Conservation (phyloP, 2,888 invertebrate genomes). For the Metallyticus violacea region DNA sequence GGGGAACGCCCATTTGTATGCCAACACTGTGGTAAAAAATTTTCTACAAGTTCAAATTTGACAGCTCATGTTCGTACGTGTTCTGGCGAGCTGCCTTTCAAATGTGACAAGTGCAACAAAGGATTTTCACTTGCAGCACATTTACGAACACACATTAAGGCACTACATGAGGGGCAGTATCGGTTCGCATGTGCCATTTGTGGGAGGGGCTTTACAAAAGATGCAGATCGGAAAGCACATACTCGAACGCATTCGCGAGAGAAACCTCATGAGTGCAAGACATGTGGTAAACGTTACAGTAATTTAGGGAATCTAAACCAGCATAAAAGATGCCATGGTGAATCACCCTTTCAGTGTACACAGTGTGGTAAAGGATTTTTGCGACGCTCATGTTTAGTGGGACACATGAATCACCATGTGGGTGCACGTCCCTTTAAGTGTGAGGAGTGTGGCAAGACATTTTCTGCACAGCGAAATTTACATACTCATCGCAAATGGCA, state of each 20-base stretch:
- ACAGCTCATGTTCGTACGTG: slow-evolving; percentile 29
- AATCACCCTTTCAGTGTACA: slow-evolving; percentile 30
- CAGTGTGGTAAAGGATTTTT: slow-evolving; percentile 33
- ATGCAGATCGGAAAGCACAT: slow-evolving; percentile 31
- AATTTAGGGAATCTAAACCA: slow-evolving; percentile 33
- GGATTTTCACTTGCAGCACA: slow-evolving; percentile 25
- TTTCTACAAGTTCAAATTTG: slow-evolving; percentile 29
- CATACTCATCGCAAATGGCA: slow-evolving; percentile 31
- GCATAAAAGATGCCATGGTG: slow-evolving; percentile 32
- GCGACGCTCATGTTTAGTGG: slow-evolving; percentile 23
- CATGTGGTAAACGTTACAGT: slow-evolving; percentile 34
- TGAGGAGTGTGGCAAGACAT: slow-evolving; percentile 30
- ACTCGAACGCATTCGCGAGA: slow-evolving; percentile 30
- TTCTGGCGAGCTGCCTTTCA: slow-evolving; percentile 24
- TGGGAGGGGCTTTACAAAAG: slow-evolving; percentile 32
- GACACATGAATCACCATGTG: slow-evolving; percentile 30
- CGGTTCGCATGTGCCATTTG: slow-evolving; percentile 29
- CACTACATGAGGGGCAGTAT: slow-evolving; percentile 26
- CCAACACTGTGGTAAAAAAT: slow-evolving; percentile 32
- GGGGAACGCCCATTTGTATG: slow-evolving; percentile 33
- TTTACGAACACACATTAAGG: slow-evolving; percentile 22
- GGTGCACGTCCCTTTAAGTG: slow-evolving; percentile 29
- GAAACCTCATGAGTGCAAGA: slow-evolving; percentile 32
- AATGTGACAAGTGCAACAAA: slow-evolving; percentile 31
- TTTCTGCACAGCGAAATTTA: slow-evolving; percentile 25